Conservation (phyloP, 2,888 invertebrate species). For the Raillietiella orientalis region DNA sequence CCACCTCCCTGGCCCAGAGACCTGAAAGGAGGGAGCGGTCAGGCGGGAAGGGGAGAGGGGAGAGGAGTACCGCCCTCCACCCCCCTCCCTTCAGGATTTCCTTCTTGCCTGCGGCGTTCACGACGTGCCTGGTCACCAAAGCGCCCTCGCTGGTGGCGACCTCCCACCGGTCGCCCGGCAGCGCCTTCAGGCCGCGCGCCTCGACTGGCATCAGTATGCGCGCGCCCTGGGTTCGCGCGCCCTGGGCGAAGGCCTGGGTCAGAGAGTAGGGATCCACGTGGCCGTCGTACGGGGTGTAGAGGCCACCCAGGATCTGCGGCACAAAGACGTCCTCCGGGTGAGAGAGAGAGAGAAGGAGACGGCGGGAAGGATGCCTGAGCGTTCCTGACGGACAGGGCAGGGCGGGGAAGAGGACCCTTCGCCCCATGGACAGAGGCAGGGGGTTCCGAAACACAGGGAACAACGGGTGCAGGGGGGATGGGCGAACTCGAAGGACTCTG, state of each 20-base stretch:
- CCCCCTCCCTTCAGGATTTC: no score
- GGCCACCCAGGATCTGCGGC: conserved; percentile 12
- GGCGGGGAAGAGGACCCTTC: no score
- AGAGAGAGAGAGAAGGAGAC: no score
- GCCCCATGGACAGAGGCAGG: no score
- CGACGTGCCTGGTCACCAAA: conserved; percentile 11
- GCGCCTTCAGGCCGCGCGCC: conserved; percentile 10
- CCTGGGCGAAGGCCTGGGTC: conserved; percentile 14
- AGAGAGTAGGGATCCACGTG: conserved; percentile 15
- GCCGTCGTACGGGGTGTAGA: conserved; percentile 15
- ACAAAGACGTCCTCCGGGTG: no score
- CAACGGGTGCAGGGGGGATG: no score
- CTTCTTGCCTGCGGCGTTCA: conserved; percentile 13
- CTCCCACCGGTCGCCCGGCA: conserved; percentile 11
- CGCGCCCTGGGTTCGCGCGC: conserved; percentile 13
- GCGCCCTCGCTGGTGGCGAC: conserved; percentile 11
- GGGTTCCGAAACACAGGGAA: no score
- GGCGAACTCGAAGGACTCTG: no score
- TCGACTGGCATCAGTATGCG: conserved; percentile 9
- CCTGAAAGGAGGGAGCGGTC: conserved; percentile 11
- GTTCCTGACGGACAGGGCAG: no score
- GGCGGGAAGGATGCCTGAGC: no score
- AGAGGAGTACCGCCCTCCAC: conserved; percentile 2
- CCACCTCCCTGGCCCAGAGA: conserved; percentile 16
- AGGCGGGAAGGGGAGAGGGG: no score